These are phyloP conservation scores for Lampropteryx suffumata DNA, from an alignment of 2,888 invertebrate genomes.

Conservation along the genomic window DNA sequence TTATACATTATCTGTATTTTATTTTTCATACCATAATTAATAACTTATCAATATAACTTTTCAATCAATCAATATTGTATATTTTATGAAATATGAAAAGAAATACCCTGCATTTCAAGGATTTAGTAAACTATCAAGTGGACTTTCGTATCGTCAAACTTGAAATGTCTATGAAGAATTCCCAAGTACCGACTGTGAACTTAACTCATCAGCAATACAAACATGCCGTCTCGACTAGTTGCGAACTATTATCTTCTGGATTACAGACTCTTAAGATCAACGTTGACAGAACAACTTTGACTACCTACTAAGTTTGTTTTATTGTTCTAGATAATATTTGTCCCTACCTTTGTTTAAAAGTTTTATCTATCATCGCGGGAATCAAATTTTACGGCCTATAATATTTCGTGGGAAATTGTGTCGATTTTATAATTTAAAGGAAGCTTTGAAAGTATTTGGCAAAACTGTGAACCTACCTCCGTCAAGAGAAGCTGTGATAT, in stretches of 20 bases:
- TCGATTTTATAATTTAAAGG: too few species aligned
- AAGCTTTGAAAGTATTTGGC: too few species aligned
- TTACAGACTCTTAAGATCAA: slow-evolving; percentile 61
- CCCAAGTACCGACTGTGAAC: slow-evolving; percentile 53
- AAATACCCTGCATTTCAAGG: too few species aligned
- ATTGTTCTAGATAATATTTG: slow-evolving; percentile 26
- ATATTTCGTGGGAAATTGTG: background rate
- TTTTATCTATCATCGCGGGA: slow-evolving; percentile 13
- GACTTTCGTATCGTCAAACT: slow-evolving; percentile 50
- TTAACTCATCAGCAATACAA: slow-evolving; percentile 69
- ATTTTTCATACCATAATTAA: too few species aligned
- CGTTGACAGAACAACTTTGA: slow-evolving; percentile 49
- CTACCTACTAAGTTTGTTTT: slow-evolving; percentile 42
- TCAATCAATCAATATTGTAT: too few species aligned
- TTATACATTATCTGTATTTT: too few species aligned
- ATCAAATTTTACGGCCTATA: slow-evolving; percentile 7
- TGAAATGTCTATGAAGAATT: slow-evolving; percentile 57
- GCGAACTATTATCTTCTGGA: slow-evolving; percentile 70
- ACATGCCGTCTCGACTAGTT: slow-evolving; percentile 64
- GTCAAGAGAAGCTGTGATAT: slow-evolving; percentile 73
- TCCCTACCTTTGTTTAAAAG: slow-evolving; percentile 15
- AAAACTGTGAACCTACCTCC: slow-evolving; percentile 59
- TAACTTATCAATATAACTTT: too few species aligned
- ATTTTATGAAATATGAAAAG: too few species aligned
- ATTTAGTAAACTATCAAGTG: slow-evolving; percentile 6